Evolutionary conservation across 1,140 invertebrate genomes (phyloP).

Genomic region (Triops longicaudatus): DNA sequence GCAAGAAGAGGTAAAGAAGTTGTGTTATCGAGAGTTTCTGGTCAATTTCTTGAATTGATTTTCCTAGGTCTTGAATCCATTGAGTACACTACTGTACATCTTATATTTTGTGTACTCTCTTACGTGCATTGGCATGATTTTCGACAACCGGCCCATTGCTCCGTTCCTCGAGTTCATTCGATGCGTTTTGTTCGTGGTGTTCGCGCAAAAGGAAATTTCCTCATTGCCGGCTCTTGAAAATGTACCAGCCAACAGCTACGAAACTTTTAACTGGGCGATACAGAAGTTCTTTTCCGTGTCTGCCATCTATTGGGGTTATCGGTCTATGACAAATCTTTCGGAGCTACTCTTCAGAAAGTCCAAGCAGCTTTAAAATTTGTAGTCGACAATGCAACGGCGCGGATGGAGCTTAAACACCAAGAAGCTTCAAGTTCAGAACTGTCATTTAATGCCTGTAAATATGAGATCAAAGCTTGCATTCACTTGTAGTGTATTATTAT

Average conservation of each 20-base stretch:
- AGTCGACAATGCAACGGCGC: too few relatives aligned
- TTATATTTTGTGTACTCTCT: slow-evolving; percentile 56
- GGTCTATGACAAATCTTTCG: background rate
- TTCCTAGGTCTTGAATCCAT: background rate
- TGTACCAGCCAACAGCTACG: background rate
- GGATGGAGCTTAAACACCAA: too few relatives aligned
- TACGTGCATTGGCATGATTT: slow-evolving; percentile 58
- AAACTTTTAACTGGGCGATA: background rate
- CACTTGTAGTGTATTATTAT: too few relatives aligned
- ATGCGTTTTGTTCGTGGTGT: slow-evolving; percentile 42
- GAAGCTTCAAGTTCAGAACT: too few relatives aligned
- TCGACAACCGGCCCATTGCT: slow-evolving; percentile 49
- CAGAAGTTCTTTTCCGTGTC: background rate
- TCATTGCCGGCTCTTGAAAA: background rate
- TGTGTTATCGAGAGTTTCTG: background rate
- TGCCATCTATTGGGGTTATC: background rate
- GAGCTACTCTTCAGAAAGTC: background rate
- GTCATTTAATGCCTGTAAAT: too few relatives aligned
- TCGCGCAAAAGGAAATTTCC: background rate
- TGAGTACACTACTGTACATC: slow-evolving; percentile 34
- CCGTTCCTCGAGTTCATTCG: slow-evolving; percentile 47
- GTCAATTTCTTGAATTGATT: background rate
- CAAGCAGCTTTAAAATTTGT: background rate
- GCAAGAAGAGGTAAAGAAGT: background rate
- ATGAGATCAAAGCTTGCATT: too few relatives aligned